Base-by-base conservation (phyloP, 2,888 invertebrate species). In the Alsophila aescularia region DNA sequence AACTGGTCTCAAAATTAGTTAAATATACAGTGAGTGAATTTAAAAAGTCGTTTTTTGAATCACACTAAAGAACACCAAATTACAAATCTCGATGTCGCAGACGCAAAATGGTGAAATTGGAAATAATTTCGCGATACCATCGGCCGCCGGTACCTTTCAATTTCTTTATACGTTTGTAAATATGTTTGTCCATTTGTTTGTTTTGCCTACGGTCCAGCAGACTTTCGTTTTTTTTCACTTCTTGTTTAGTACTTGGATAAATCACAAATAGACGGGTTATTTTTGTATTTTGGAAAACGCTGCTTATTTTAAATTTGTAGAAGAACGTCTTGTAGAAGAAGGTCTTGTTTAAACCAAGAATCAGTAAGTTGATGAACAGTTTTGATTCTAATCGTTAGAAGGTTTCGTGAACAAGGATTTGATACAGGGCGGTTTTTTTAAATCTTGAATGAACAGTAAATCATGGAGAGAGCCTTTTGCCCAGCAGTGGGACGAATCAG, bases 61-160 rank as follows among this genome's bases (percentile, higher is more conserved):
- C 62, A 52, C 9, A 3, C 27, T 7, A 31, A 5, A 48, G 54
- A 55, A 39, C 58, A 2, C 54, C 37, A 64, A 76, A 76, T 73
- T n/a, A 41, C 69, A 77, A 76, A 76, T 71, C 66, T 76, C 73
- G 72, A 71, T 73, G 72, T 75, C 75, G 73, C 79, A 74, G 84
- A 82, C 83, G 88, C 89, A 85, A 89, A 89, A 89, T 83, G 91
- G 90, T 88, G 89, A 91, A 91, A 91, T 91, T 90, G 87, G 89
- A 89, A 90, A 91, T 90, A 86, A 90, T 90, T 90, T 90, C 72
- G 81, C 84, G 91, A 91, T 91, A 90, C 77, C 83, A 91, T 91
- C 91, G 81, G 45, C 43, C 43, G 62, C 69, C 76, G 76, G 76
- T 87, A 83, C 86, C 87, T 88, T 87, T 87, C 88, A 85, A 85